Base-by-base conservation (phyloP, 2,888 invertebrate species). In the Orthonychiurus folsomi region DNA sequence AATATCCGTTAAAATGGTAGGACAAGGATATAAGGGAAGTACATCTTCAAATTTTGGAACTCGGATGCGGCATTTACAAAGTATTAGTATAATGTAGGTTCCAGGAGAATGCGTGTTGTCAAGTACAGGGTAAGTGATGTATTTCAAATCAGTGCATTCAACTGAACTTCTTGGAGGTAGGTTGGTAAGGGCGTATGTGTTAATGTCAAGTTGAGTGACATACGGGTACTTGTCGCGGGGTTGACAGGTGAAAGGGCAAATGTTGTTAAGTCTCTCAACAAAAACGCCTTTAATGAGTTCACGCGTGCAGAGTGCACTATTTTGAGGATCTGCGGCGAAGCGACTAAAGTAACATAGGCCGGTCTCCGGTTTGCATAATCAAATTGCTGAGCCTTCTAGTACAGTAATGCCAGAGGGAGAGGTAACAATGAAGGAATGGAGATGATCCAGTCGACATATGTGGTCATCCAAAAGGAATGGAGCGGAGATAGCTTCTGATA, bases 211-310 rank as follows among this genome's bases (percentile, higher is more conserved):
- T 52, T 52, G 52, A 12, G 24, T 52, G 24, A 52, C 20, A n/a
- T 12, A 21, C 12, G 52, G 52, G 24, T 12, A 52, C 20, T 52
- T 52, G 20, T 20, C 21, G 9, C 52, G 20, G 37, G 37, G 37
- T 37, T 37, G 37, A 20, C 52, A 52, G 20, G 20, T 52, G 52
- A 52, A 52, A 52, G 52, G 52, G n/a, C 52, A 52, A 23, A 52
- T 20, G 3, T 9, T 12, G 3, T 5, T 9, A 5, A 23, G 9
- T 52, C 52, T 9, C 5, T 52, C 52, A 9, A 52, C 21, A 21
- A 20, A 52, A 52, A 20, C 20, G 52, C 52, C 52, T 52, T 52
- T 23, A 9, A 52, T 20, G 9, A 52, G 3, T 52, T 52, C 52
- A 9, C 52, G 52, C 20, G 52, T 52, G n/a, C 52, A 52, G n/a